Conservation (phyloP, 2,113 vertebrate species). For the Chlorodrepanis virens region DNA sequence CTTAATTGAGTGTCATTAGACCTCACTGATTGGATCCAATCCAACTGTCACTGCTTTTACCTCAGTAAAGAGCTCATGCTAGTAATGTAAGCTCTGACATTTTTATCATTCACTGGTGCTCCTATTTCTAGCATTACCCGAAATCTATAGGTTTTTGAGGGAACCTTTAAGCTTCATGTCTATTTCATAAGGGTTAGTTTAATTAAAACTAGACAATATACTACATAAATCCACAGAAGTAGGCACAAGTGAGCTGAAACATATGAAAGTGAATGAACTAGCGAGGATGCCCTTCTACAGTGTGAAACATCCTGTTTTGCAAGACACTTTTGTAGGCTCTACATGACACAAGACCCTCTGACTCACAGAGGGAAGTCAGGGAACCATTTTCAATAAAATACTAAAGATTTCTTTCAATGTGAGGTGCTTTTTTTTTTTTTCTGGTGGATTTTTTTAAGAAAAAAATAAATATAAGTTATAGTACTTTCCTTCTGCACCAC, state of each 20-base stretch:
- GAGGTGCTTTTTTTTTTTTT: accelerated
- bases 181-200: background rate
- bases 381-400: background rate
- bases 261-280: background rate
- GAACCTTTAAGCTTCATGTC: background rate
- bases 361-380: background rate
- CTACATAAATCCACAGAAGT: background rate
- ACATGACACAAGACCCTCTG: background rate
- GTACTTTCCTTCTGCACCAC: background rate
- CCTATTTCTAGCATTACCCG: background rate
- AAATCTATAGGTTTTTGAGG: background rate
- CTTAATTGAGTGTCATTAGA: background rate
- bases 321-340: background rate
- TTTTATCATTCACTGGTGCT: background rate
- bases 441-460: background rate
- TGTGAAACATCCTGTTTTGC: background rate
- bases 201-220: background rate
- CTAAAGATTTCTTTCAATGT: background rate
- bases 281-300: background rate
- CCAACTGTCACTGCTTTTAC: background rate
- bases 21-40: background rate
- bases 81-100: background rate
- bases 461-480: background rate
- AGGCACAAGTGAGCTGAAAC: background rate
- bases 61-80: background rate